Evolutionary conservation across 2,113 vertebrate genomes (phyloP), one percentile per base, ranked within the genome.

Genomic region (Apus apus): DNA sequence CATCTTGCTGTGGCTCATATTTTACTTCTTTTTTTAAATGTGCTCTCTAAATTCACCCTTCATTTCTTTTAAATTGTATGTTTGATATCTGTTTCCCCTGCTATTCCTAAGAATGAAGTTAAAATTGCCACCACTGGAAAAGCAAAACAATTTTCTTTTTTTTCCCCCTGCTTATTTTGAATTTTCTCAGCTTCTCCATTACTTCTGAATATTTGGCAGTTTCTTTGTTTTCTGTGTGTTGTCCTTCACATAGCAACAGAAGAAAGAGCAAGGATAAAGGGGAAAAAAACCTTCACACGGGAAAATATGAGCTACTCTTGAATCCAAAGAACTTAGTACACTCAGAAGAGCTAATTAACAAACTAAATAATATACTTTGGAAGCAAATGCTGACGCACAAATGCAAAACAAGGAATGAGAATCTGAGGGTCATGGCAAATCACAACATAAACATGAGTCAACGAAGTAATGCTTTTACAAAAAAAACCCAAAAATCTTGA

Each of bases 171-270:
- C 81, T 96, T 90, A 73, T 88, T 96, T 78, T 78, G 45, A 85
- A 53, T 57, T 72, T 86, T 68, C 68, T 84, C 17, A 6, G 73
- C 11, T 50, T 90, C 61, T 85, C 68, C 0, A 0, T 87, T 89
- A 93, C 72, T 92, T 81, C 54, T 60, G 65, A 84, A 30, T 95
- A 89, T 92, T 88, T 89, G 90, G 84, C 73, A 89, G 64, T 96
- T 89, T 78, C 92, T 89, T 94, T 96, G 96, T 96, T 95, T 87
- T 93, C 76, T 89, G 30, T 75, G 82, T 95, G 90, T 92, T 93
- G 79, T 88, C 86, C 89, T 87, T 78, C 88, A 93, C 90, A 94
- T 90, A 95, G 93, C 92, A 97, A 96, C 88, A 93, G 92, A 94
- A 92, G 76, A 95, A 94, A 94, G 70, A 91, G 62, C 86, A 79